Base-by-base conservation (phyloP, 2,888 invertebrate genomes). In the Dryocosmus kuriphilus region DNA sequence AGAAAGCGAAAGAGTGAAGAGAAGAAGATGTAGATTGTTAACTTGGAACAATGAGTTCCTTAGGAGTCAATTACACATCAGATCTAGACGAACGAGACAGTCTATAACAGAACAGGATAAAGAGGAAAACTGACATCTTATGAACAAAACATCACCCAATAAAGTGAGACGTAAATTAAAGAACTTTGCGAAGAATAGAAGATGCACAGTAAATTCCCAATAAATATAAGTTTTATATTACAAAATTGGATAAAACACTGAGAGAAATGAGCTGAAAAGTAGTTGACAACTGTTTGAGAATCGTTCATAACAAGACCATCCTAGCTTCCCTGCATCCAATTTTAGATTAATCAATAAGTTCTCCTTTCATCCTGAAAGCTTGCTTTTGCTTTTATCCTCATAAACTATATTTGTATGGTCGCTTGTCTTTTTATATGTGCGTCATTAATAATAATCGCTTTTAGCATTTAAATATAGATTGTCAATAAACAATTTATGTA, bases 11-110 rank as follows among this genome's bases (percentile, higher is more conserved):
- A 61, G 75, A 60, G 67, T 76, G 63, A 77, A 75, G 76, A 76
- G 77, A 78, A 77, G 74, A 81, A 81, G 78, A 78, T 81, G 82
- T 79, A 80, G 81, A 82, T 79, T 80, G 81, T 83, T 81, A 80
- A 78, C 77, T 74, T 71, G 78, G 80, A 75, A 80, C 79, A 81
- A 82, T 79, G 83, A 78, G 83, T 83, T 81, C 81, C 82, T 78
- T 78, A 78, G 82, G 80, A 81, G 81, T 82, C 82, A 79, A 82
- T 81, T 80, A 80, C 82, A 80, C 81, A 81, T 81, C 76, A 75
- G 81, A 79, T 81, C 82, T 81, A 75, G 80, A 79, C 78, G 76
- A 27, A 71, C 73, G 77, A 79, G 80, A 80, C 80, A 80, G 74
- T 78, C 80, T 82, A 81, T 75, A 51, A 77, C 62, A 77, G 62